Evolutionary conservation across 2,888 invertebrate genomes (phyloP).

Genomic region (Apamea crenata): DNA sequence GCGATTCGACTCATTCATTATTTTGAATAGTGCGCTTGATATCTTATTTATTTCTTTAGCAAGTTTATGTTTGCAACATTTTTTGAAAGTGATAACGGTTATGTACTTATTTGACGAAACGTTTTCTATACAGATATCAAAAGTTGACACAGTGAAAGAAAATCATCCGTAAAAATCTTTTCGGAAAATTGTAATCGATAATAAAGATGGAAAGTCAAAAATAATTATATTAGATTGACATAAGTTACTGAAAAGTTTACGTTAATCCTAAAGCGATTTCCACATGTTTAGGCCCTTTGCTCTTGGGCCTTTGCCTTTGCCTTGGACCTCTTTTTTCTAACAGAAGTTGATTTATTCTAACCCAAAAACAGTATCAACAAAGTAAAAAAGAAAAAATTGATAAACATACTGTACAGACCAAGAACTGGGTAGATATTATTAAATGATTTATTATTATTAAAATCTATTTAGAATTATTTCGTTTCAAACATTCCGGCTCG

Average conservation of each 20-base stretch:
- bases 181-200: not conserved
- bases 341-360: not conserved
- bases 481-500: too few species aligned
- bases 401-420: not conserved
- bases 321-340: not conserved
- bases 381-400: not conserved
- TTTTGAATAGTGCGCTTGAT: not conserved
- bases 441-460: not conserved
- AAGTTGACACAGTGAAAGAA: not conserved
- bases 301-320: too few species aligned
- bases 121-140: too few species aligned
- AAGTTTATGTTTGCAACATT: not conserved
- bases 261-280: not conserved
- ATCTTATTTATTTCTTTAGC: not conserved
- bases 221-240: not conserved
- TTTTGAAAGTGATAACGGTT: not conserved
- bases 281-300: not conserved
- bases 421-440: not conserved
- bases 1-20: constrained; percentile 39
- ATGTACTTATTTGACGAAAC: not conserved
- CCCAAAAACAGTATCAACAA: not conserved
- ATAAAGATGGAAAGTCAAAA: not conserved
- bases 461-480: too few species aligned
- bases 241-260: not conserved
- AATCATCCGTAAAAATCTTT: not conserved